Conservation (phyloP, 1,140 invertebrate species). For the Drosophila kanapiae region DNA sequence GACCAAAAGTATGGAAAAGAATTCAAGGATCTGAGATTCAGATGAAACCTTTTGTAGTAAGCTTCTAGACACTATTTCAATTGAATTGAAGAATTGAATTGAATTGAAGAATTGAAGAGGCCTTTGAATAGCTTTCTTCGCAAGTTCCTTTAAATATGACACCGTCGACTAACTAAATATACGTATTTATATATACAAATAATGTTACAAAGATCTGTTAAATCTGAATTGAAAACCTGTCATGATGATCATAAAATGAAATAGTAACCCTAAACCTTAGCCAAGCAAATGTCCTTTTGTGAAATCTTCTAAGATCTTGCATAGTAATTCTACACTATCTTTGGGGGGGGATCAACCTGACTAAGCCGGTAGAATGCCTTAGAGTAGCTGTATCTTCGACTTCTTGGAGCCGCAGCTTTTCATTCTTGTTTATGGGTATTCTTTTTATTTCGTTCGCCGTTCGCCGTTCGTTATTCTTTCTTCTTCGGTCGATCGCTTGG, state of each 20-base stretch:
- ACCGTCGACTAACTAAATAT: too few species aligned
- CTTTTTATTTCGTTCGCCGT: slow-evolving; percentile 26
- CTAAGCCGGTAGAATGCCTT: neutral
- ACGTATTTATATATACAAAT: too few species aligned
- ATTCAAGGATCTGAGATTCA: too few species aligned
- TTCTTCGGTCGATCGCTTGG: slow-evolving; percentile 44
- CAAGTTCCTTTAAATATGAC: too few species aligned
- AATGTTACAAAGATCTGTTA: neutral
- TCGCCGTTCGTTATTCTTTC: slow-evolving; percentile 56
- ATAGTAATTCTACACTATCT: slow-evolving; percentile 6
- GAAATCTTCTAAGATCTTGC: neutral
- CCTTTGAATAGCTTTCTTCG: too few species aligned
- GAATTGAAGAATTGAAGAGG: too few species aligned
- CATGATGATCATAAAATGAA: neutral
- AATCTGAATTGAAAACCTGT: neutral
- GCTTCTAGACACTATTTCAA: too few species aligned
- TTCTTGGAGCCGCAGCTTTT: slow-evolving; percentile 30
- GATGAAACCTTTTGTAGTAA: too few species aligned
- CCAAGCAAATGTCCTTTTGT: neutral
- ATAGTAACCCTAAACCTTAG: neutral
- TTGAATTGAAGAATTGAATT: too few species aligned
- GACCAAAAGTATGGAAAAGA: too few species aligned
- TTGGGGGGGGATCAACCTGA: neutral
- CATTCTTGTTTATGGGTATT: slow-evolving; percentile 37
- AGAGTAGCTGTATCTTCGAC: slow-evolving; percentile 36